These are phyloP conservation scores for Druon quercuslanigerum DNA, from an alignment of 1,140 invertebrate genomes.

Conservation along the genomic window DNA sequence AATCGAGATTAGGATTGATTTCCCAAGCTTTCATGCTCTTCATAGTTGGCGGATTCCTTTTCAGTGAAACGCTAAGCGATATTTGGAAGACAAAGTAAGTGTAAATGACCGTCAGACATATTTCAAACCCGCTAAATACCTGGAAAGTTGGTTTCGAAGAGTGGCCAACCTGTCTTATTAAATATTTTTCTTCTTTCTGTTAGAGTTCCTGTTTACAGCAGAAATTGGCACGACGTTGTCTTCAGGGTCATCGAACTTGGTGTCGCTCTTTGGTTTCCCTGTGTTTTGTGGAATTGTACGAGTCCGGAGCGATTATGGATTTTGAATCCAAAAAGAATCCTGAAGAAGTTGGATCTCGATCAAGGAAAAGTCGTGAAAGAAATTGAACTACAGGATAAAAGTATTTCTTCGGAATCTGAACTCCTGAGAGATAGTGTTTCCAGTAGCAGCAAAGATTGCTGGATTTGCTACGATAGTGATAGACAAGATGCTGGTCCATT, in stretches of 20 bases:
- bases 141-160: not conserved
- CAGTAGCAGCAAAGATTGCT: slow-evolving; percentile 83
- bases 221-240: slow-evolving; percentile 93
- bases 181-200: slow-evolving; percentile 48
- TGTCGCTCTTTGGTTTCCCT: slow-evolving; percentile 96
- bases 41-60: slow-evolving; percentile 90
- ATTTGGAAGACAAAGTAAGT: slow-evolving; percentile 93
- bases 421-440: slow-evolving; percentile 60
- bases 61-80: slow-evolving; percentile 91
- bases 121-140: not conserved
- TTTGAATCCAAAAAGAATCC: slow-evolving; percentile 90
- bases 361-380: slow-evolving; percentile 70
- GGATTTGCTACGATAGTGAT: slow-evolving; percentile 94
- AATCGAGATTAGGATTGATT: slow-evolving; percentile 90
- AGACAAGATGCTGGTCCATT: slow-evolving; percentile 85
- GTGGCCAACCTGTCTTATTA: not conserved
- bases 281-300: slow-evolving; percentile 96
- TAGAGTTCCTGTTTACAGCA: slow-evolving; percentile 90
- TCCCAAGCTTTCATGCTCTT: slow-evolving; percentile 91
- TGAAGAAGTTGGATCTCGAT: slow-evolving; percentile 79
- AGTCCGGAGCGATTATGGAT: slow-evolving; percentile 95
- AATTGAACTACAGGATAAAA: slow-evolving; percentile 76
- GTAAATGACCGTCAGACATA: not conserved
- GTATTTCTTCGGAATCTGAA: slow-evolving; percentile 53
- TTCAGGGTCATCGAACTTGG: slow-evolving; percentile 94